Evolutionary conservation across 2,888 invertebrate species (phyloP), one percentile per base, ranked within the genome.

Genomic region (Villa cingulata): DNA sequence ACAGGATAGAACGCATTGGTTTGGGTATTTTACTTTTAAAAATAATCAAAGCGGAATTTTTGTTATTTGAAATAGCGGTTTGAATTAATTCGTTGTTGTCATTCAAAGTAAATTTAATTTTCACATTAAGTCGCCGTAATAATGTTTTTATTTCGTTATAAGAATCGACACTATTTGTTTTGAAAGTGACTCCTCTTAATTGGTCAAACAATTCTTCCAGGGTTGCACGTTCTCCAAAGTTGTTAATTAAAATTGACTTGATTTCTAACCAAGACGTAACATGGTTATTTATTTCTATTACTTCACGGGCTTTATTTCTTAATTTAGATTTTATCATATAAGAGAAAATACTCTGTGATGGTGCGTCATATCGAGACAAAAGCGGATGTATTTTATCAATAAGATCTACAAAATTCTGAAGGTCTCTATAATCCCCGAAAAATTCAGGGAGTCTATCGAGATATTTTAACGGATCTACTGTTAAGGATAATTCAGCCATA

Each of bases 11-110:
- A 19, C 47, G 48, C 50, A 52, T 52, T 2, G 54, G 53, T 32
- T 54, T 50, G 17, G 53, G 54, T 3, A 54, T 51, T 51, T 54
- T 53, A 15, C 41, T 43, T 49, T 48, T 51, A 32, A 55, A 54
- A 19, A 52, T 50, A 37, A 51, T 49, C 2, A 54, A 41, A 4
- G 56, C 54, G 15, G 53, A 45, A 23, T 44, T 46, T 37, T 34
- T 44, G 43, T 55, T 54, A 41, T 55, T 54, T 43, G 43, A 43
- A 17, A 43, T 36, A 23, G 37, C 37, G 18, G 43, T 50, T 14
- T 46, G 38, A 29, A 39, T 23, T 16, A 18, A 38, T 18, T 42
- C 50, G n/a, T n/a, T n/a, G n/a, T n/a, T n/a, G n/a, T n/a, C n/a
- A n/a, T n/a, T n/a, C n/a, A n/a, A n/a, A 32, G 34, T 6, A 14